These are phyloP conservation scores for Aix galericulata DNA, from an alignment of 2,113 vertebrate species.

Conservation along the genomic window DNA sequence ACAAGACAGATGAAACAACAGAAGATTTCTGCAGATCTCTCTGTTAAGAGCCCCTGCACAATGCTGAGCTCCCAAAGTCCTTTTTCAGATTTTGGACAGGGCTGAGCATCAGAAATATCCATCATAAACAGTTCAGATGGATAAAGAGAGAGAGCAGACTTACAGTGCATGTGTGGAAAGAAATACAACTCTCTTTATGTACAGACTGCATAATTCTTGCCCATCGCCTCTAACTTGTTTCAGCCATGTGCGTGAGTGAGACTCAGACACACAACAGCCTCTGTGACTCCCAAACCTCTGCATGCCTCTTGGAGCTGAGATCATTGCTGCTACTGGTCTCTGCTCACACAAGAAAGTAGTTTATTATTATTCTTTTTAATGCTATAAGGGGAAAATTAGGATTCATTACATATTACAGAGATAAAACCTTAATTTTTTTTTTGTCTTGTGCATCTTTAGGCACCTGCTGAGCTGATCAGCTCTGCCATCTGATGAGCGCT, in stretches of 20 bases:
- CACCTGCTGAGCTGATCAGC: constrained; percentile 47
- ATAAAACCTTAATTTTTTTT: constrained; percentile 30
- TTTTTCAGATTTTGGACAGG: background rate
- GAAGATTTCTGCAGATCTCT: background rate
- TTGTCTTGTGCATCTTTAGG: constrained; percentile 17
- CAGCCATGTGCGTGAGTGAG: background rate
- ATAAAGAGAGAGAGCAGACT: background rate
- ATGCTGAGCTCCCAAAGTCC: background rate
- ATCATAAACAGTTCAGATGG: constrained; percentile 7
- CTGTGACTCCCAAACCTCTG: background rate
- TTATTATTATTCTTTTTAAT: background rate
- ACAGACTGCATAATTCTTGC: background rate
- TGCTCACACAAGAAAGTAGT: background rate
- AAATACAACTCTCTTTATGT: background rate
- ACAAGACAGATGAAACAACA: background rate
- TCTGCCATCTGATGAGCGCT: background rate
- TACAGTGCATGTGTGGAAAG: background rate
- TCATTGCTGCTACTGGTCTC: background rate
- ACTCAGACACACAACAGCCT: background rate
- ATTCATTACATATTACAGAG: constrained; percentile 34
- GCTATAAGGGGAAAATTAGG: background rate
- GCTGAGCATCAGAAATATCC: background rate
- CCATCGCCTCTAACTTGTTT: background rate
- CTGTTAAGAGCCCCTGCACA: background rate
- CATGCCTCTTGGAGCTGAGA: background rate